phyloP scores from a whole-genome alignment of 2,888 invertebrate species.

The Notodonta ziczac region DNA sequence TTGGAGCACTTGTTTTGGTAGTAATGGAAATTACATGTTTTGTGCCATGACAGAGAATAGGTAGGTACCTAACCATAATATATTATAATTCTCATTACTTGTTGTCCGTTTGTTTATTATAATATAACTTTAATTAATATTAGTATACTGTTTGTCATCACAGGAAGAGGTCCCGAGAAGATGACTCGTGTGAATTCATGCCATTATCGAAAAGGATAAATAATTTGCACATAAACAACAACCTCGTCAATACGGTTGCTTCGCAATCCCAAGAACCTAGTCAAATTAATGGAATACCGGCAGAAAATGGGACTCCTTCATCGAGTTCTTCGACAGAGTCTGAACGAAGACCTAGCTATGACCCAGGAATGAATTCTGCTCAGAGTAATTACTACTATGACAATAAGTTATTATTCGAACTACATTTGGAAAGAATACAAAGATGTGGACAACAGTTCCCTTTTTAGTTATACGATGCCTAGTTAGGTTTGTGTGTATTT shows the following conservation, averaged over 20 bases:
- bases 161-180: constrained; percentile 91
- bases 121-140: background rate
- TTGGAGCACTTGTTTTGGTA: constrained; percentile 61
- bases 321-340: constrained; percentile 63
- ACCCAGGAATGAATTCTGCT: constrained; percentile 89
- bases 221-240: constrained; percentile 92
- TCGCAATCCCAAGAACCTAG: constrained; percentile 60
- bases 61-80: constrained; percentile 45
- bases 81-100: background rate
- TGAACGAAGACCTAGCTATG: constrained; percentile 84
- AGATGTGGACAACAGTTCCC: constrained; percentile 84
- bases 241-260: constrained; percentile 54
- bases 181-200: constrained; percentile 92
- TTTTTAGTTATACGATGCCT: constrained; percentile 59
- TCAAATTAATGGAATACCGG: constrained; percentile 60
- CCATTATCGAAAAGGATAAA: constrained; percentile 96
- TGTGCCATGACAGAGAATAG: constrained; percentile 79
- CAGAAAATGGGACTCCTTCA: constrained; percentile 65
- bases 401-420: constrained; percentile 93
- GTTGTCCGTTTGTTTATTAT: background rate
- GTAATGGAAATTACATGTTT: constrained; percentile 65
- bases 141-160: constrained; percentile 11
- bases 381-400: constrained; percentile 95
- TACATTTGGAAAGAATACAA: constrained; percentile 92
- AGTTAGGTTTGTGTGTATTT: constrained; percentile 57